Evolutionary conservation across 2,113 vertebrate genomes (phyloP).

Genomic region (Ictidomys tridecemlineatus): DNA sequence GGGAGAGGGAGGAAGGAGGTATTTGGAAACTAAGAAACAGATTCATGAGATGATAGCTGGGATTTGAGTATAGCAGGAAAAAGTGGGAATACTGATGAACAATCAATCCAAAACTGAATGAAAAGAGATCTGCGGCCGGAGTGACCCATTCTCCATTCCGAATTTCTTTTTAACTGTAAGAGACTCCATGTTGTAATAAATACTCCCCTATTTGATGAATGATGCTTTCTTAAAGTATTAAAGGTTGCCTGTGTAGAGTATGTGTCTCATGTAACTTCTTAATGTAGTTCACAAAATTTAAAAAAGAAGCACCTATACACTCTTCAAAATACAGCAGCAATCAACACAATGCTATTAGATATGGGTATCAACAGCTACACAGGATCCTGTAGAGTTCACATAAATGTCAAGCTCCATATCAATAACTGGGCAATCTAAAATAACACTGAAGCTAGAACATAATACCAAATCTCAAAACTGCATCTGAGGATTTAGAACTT

Average conservation of each 20-base stretch:
- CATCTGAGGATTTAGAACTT: not conserved
- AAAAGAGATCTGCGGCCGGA: not conserved
- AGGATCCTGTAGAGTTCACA: not conserved
- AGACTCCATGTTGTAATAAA: not conserved
- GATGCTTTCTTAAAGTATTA: not conserved
- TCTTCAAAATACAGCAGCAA: not conserved
- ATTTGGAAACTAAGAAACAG: not conserved
- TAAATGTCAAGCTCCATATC: not conserved
- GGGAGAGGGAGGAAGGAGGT: not conserved
- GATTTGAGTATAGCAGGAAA: not conserved
- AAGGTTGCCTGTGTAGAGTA: not conserved
- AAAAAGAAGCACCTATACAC: not conserved
- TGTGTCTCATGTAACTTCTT: too few species aligned
- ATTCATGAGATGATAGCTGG: not conserved
- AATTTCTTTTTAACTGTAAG: not conserved
- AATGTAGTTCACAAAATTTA: not conserved
- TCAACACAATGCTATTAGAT: not conserved
- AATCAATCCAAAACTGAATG: not conserved
- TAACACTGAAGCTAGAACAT: not conserved
- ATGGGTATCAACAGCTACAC: not conserved
- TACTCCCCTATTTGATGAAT: not conserved
- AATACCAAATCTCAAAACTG: not conserved
- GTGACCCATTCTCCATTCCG: not conserved
- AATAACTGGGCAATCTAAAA: not conserved
- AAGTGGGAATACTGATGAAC: not conserved